Base-by-base conservation (phyloP, 2,113 vertebrate species). In the Salvelinus fontinalis region DNA sequence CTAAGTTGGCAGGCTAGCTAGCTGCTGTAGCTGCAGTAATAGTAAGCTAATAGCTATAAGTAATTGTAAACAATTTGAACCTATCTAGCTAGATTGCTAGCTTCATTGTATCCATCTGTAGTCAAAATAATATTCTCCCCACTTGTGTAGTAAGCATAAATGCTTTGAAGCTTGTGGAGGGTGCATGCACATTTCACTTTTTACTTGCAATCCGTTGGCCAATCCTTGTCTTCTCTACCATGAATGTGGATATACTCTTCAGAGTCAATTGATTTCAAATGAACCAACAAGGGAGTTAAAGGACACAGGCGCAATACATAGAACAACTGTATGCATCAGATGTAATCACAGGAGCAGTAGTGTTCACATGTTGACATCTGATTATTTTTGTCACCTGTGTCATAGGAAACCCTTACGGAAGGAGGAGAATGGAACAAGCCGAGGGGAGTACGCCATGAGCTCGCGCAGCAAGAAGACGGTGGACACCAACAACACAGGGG, bases 371-470 rank as follows among this genome's bases (percentile, higher is more conserved):
- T 48, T 48, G 44, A 70, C 68, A 49, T 49, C 20, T 70, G 34
- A 70, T 70, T 70, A 12, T 49, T 49, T 83, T 62, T 71, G 74
- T 57, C 27, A 44, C 74, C 68, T 83, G 65, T 73, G 74, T 65
- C 29, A 49, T 73, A 99, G 98, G 96, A 99, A 99, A 99, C 98
- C 98, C 69, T 92, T 97, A 86, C 93, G 96, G 29, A 99, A 98
- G 87, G 97, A 98, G 70, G 97, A 98, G 89, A 99, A 99, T 0
- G 97, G 98, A 85, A 96, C 97, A 24, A 95, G 93, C 76, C 93
- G 89, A 18, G 94, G 96, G 60, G 98, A 99, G 89, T 99, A 99
- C 82, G 97, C 97, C 95, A 99, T 99, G 98, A 98, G 96, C 87
- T 93, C 95, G 86, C 96, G 95, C 73, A 95, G 93, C 93, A 95